Conservation (phyloP, 2,797 vertebrate species). For the Peromyscus aztecus region DNA sequence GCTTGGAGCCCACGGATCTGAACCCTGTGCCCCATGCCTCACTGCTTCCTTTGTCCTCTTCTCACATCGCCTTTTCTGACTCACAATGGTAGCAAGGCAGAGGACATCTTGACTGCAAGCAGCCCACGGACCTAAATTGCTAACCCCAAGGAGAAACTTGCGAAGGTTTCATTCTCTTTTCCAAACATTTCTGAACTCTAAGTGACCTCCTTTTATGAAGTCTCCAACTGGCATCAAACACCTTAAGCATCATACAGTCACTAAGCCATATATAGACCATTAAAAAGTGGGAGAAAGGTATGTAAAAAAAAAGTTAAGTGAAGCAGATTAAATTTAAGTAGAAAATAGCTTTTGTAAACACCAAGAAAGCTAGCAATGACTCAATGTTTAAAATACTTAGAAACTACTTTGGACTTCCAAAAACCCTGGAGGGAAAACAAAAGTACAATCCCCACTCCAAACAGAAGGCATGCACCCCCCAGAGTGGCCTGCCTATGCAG, state of each 20-base stretch:
- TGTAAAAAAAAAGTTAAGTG: slow-evolving; percentile 65
- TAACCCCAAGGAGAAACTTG: slow-evolving; percentile 76
- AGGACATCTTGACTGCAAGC: slow-evolving; percentile 24
- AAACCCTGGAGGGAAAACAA: background rate
- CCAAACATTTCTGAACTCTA: slow-evolving; percentile 90
- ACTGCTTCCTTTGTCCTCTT: background rate
- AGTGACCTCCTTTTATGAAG: slow-evolving; percentile 87
- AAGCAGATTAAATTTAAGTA: slow-evolving; percentile 79
- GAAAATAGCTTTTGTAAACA: slow-evolving; percentile 81
- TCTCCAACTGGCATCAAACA: slow-evolving; percentile 84
- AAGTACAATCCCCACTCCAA: background rate
- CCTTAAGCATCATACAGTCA: slow-evolving; percentile 81
- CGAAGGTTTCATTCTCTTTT: slow-evolving; percentile 80
- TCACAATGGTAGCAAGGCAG: slow-evolving; percentile 19
- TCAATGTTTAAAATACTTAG: slow-evolving; percentile 49
- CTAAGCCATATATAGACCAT: slow-evolving; percentile 73
- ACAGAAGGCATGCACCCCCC: background rate
- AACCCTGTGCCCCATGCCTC: background rate
- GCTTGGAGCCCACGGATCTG: background rate
- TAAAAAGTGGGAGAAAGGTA: slow-evolving; percentile 77
- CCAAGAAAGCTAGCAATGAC: slow-evolving; percentile 74
- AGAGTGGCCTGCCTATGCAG: background rate
- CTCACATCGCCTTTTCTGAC: slow-evolving; percentile 3
- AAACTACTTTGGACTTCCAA: slow-evolving; percentile 37
- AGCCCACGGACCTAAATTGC: slow-evolving; percentile 72